These are phyloP conservation scores for Sitobion miscanthi DNA, from an alignment of 1,140 invertebrate species.

Conservation along the genomic window DNA sequence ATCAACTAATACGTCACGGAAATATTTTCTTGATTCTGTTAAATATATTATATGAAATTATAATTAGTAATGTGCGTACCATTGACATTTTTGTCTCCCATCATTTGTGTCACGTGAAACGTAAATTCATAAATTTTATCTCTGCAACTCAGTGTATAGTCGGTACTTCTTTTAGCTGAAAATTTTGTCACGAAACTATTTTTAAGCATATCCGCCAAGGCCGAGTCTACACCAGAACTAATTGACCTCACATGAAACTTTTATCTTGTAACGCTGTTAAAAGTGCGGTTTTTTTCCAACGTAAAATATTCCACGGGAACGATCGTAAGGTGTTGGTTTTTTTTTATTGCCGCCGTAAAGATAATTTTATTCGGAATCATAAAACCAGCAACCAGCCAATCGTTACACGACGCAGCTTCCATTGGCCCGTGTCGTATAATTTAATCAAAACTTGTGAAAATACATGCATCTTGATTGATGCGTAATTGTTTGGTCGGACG, in stretches of 20 bases:
- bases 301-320: constrained; percentile 42
- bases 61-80: not conserved
- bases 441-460: constrained; percentile 47
- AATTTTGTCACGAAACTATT: constrained; percentile 41
- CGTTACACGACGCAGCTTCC: constrained; percentile 43
- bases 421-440: constrained; percentile 46
- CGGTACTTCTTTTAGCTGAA: not conserved
- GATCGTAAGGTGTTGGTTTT: constrained; percentile 7
- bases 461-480: not conserved
- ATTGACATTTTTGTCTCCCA: not conserved
- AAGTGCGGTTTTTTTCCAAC: constrained; percentile 48
- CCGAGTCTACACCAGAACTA: constrained; percentile 41
- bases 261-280: constrained; percentile 49
- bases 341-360: constrained; percentile 52
- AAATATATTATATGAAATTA: not conserved
- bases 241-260: constrained; percentile 44
- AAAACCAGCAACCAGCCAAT: constrained; percentile 42
- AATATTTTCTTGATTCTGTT: not conserved
- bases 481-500: not conserved
- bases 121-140: constrained; percentile 22
- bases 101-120: not conserved
- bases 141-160: not conserved
- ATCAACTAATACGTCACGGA: not conserved
- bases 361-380: constrained; percentile 54
- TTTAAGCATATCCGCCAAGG: constrained; percentile 45